A percentile compares a stretch with the other conserved stretches of the same genome.
Conservation (phyloP, 2,113 vertebrate species). For the Syngnathoides biaculeatus region DNA sequence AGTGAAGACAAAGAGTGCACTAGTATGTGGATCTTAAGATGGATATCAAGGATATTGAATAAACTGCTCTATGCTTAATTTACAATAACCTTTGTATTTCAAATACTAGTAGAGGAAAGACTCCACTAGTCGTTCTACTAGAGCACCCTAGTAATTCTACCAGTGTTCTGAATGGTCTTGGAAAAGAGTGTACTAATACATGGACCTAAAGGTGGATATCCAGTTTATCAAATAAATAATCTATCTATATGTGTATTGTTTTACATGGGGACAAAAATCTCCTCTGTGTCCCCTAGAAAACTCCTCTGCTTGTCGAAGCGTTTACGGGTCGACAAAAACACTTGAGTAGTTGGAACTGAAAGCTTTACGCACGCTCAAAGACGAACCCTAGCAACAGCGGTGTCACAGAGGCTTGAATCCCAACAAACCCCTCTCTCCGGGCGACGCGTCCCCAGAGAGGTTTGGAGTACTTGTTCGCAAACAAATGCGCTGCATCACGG, state of each 20-base stretch:
- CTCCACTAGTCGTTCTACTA: no score
- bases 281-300: constrained; percentile 12
- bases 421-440: constrained; percentile 51
- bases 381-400: constrained; percentile 57
- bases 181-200: no score
- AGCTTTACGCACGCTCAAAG: constrained; percentile 28
- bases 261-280: constrained; percentile 16
- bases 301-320: constrained; percentile 1
- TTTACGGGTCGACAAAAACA: constrained; percentile 19
- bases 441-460: constrained; percentile 55
- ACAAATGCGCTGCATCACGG: not conserved
- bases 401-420: constrained; percentile 53
- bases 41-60: no score
- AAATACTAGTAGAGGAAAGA: no score
- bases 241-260: constrained; percentile 6
- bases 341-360: constrained; percentile 18
- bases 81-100: no score
- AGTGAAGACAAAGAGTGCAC: no score
- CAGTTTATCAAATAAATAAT: no score
- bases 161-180: no score
- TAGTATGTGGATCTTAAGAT: no score
- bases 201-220: no score
- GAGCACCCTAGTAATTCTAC: no score
- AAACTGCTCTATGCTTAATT: no score
- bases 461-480: constrained; percentile 18